Evolutionary conservation across 2,797 vertebrate species (phyloP), one percentile per base, ranked within the genome.

Genomic region (Amazona finschi): DNA sequence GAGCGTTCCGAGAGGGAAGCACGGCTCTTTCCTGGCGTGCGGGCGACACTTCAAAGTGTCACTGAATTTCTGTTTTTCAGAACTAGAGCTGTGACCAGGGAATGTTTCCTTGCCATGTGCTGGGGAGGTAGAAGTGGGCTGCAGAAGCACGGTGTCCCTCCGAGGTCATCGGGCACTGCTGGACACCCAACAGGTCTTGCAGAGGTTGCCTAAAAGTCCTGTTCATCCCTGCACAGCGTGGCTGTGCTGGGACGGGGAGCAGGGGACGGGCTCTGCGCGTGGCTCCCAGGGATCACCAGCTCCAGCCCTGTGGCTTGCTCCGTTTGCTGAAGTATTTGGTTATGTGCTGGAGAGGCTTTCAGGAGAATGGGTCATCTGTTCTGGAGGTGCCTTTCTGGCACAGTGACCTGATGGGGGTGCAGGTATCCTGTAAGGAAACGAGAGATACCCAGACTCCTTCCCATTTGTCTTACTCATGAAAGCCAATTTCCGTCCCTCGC

Each of bases 401-500:
- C 44, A 25, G 44, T 28, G 46, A 67, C 66, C 66, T 85, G 38
- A 14, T 6, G 17, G 55, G 31, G 27, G 18, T 49, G 73, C 81
- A 61, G 64, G 62, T 38, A 36, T 84, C 43, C 61, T 57, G 47
- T 55, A 28, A 19, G 65, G 38, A 79, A 85, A 73, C 15, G 43
- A 71, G 84, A 86, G 58, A 33, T 43, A 66, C 16, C 2, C 44
- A 21, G 70, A 6, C 50, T 86, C 39, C 47, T 73, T 81, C 55
- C 47, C 36, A 44, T 88, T 84, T 82, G 27, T 91, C 89, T 92
- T 70, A 36, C n/a, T 86, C 73, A 43, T 28, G 52, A 91, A 72
- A 82, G 85, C 58, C 27, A 53, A 36, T 92, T 96, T 93, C 82
- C 75, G 93, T 85, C 62, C 57, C 60, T 83, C 64, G 58, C 78